phyloP scores from a whole-genome alignment of 2,113 vertebrate genomes.

The Hassar affinis region DNA sequence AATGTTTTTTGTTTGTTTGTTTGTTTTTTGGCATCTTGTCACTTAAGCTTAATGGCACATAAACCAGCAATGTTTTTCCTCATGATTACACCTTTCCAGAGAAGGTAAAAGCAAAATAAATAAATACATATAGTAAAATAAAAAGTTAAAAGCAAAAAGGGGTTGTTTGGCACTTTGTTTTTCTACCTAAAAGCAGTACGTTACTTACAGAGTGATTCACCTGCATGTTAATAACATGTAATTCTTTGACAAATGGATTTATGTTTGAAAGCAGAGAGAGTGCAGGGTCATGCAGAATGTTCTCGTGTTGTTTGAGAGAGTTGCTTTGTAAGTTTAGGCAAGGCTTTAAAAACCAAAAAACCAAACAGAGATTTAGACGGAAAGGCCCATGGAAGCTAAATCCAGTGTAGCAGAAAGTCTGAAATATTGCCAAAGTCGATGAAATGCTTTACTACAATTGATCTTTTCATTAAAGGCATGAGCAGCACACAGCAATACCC shows the following conservation, averaged over 20 bases:
- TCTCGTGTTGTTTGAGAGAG: not conserved
- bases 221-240: not conserved
- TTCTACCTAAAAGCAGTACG: not conserved
- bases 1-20: not conserved
- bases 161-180: not conserved
- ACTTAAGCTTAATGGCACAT: not conserved
- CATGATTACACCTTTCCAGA: not conserved
- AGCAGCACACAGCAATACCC: too few species aligned
- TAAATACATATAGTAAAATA: too few species aligned
- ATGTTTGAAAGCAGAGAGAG: not conserved
- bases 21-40: not conserved
- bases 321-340: not conserved
- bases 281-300: not conserved
- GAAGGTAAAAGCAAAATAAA: not conserved
- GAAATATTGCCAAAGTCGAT: not conserved
- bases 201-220: not conserved
- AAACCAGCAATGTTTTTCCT: not conserved
- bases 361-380: not conserved
- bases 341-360: not conserved
- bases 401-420: not conserved
- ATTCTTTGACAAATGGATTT: not conserved
- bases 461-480: too few species aligned
- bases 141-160: too few species aligned
- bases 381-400: not conserved
- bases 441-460: too few species aligned